These are phyloP conservation scores for Molossus molossus DNA, from an alignment of 2,797 vertebrate genomes.

Conservation along the genomic window DNA sequence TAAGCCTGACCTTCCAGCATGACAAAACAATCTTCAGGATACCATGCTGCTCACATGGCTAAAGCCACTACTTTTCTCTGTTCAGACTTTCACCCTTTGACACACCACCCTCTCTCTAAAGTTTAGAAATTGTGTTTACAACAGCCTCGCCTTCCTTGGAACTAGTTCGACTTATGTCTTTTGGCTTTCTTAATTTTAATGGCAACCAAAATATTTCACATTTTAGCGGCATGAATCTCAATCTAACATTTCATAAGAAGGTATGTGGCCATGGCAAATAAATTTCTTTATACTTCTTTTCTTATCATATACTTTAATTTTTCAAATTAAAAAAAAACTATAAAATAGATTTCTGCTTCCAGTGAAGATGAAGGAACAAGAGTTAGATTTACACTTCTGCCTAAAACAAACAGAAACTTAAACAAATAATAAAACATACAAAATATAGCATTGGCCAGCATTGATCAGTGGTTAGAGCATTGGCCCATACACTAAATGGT, in stretches of 20 bases:
- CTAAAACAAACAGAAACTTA: background rate
- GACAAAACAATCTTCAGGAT: background rate
- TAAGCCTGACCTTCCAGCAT: slow-evolving; percentile 51
- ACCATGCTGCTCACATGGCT: background rate
- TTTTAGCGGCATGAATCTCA: background rate
- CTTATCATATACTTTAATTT: background rate
- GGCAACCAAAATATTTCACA: background rate
- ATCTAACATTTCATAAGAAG: background rate
- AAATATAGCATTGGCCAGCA: background rate
- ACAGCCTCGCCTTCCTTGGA: background rate
- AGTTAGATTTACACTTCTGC: accelerated
- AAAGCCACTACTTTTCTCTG: slow-evolving; percentile 58
- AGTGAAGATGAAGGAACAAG: background rate
- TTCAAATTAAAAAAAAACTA: background rate
- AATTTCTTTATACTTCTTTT: background rate
- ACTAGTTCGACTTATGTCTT: slow-evolving; percentile 12
- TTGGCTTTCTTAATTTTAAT: slow-evolving; percentile 46
- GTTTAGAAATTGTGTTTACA: slow-evolving; percentile 51
- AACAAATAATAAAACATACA: background rate
- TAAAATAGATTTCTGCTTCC: background rate
- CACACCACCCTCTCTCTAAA: slow-evolving; percentile 48
- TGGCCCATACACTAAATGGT: too few relatives aligned
- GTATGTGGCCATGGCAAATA: background rate
- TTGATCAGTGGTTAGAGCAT: too few relatives aligned
- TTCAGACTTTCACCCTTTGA: slow-evolving; percentile 59